These are phyloP conservation scores for Mus spicilegus DNA, from an alignment of 2,113 vertebrate genomes.

Conservation along the genomic window DNA sequence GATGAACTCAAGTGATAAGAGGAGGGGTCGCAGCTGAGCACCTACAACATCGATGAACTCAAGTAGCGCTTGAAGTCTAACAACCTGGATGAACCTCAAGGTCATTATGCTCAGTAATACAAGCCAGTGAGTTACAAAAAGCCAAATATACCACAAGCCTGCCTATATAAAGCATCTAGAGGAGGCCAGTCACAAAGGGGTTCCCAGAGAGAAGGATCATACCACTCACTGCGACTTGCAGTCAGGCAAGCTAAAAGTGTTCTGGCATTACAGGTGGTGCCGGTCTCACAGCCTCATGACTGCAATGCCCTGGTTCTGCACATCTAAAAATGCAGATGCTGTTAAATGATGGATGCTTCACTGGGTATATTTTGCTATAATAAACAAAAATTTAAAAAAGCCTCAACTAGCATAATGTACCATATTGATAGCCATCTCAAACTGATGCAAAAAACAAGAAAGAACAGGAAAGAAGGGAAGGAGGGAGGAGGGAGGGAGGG, in stretches of 20 bases:
- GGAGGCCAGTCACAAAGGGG: neutral
- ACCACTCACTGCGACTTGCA: neutral
- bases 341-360: neutral
- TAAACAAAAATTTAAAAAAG: neutral
- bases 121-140: neutral
- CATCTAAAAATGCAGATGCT: neutral
- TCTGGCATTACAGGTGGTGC: neutral
- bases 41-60: neutral
- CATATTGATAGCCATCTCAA: neutral
- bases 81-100: neutral
- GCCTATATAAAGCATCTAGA: neutral
- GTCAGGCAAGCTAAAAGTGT: neutral
- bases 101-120: neutral
- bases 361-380: neutral
- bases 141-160: neutral
- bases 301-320: neutral
- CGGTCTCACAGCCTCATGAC: too few species aligned
- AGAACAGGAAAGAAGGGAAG: accelerated
- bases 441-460: neutral
- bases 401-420: neutral
- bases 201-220: neutral
- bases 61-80: neutral
- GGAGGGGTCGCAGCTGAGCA: neutral
- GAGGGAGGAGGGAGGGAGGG: too few species aligned
- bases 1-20: neutral